Conservation (phyloP, 2,113 vertebrate genomes). For the Aegotheles bennettii region DNA sequence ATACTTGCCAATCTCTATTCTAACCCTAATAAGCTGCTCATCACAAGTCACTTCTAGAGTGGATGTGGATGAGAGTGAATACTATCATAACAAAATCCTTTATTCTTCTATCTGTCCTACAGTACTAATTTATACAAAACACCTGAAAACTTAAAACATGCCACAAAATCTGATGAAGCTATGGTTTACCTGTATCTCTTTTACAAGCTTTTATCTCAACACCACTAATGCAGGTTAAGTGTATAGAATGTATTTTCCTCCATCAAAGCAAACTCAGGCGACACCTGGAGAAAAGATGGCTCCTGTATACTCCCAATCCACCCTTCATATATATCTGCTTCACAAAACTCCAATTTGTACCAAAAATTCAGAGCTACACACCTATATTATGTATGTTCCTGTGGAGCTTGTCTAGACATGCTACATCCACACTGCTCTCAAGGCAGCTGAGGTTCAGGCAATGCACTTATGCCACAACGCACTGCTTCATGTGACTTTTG, state of each 20-base stretch:
- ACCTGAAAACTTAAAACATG: not conserved
- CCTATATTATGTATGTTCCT: not conserved
- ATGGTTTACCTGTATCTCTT: not conserved
- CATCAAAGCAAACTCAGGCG: not conserved
- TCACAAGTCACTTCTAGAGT: not conserved
- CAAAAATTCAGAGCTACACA: not conserved
- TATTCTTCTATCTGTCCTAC: not conserved
- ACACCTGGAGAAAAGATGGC: not conserved
- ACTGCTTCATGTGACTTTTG: not conserved
- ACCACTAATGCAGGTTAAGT: not conserved
- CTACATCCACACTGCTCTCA: not conserved
- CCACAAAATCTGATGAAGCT: not conserved
- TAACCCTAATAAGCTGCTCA: not conserved
- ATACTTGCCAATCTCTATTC: not conserved
- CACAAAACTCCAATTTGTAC: not conserved
- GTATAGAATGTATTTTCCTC: not conserved
- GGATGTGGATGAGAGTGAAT: not conserved
- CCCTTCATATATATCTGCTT: not conserved
- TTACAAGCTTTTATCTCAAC: not conserved
- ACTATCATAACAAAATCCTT: not conserved
- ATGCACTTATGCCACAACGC: not conserved
- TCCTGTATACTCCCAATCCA: not conserved
- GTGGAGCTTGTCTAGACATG: fast-evolving
- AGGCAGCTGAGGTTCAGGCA: not conserved
- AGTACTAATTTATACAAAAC: not conserved